Base-by-base conservation (phyloP, 2,888 invertebrate genomes). In the Cantharis rufa region DNA sequence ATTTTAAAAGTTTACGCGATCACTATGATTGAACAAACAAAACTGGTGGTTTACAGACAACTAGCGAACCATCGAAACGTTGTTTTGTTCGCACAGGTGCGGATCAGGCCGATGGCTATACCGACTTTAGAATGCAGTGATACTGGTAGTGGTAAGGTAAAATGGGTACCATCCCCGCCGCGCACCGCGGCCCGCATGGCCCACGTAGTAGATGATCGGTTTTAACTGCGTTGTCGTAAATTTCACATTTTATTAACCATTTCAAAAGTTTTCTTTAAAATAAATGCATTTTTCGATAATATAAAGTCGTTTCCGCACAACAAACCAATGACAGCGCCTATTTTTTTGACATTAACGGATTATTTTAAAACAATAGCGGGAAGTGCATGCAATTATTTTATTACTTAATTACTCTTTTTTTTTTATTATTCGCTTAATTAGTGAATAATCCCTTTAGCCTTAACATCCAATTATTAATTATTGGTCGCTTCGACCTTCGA, bases 111-210 rank as follows among this genome's bases (percentile, higher is more conserved):
- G 72, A 73, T 75, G 72, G 74, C 71, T 70, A 72, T 72, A 70
- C 62, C 71, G 70, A 75, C 75, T 75, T 69, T 79, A 78, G 79
- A 80, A 79, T 80, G 78, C 78, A 76, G 78, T 77, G 76, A 76
- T 74, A 76, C 76, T 78, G 78, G 77, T 80, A 78, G 77, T 79
- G 72, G 78, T 77, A 80, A 75, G 74, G 79, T 79, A 79, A 78
- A 72, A 32, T 72, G 71, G 77, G 80, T 66, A 48, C 72, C 68
- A 70, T 75, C 74, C 70, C 77, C 74, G 63, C 28, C 74, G 71
- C 77, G 75, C 72, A 75, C 78, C 71, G 21, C 63, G 28, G 72
- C 69, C 74, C 75, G 70, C 72, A 75, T 74, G 72, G 77, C 77
- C 74, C 72, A 68, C 71, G 18, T 24, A 68, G 9, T 68, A 68